Percentiles rank a stretch among this genome's conserved stretches.
Evolutionary conservation across 2,888 invertebrate species (phyloP).

Genomic region (Trissolcus brochymenae): DNA sequence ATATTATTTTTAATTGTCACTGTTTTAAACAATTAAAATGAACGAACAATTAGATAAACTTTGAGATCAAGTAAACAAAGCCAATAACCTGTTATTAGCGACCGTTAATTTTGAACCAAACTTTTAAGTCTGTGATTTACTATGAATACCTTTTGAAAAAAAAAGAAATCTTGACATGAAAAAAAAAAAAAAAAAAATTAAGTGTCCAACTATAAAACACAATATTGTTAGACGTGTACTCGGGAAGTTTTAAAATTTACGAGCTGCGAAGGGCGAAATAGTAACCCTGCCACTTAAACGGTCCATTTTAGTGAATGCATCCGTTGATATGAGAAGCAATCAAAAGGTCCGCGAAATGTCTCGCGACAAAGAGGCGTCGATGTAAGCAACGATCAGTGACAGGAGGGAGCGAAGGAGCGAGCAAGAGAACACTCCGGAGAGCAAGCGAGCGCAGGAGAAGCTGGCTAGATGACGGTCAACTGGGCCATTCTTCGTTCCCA

Average conservation of each 20-base stretch:
- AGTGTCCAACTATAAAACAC: neutral
- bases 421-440: constrained; percentile 33
- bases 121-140: no score
- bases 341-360: constrained; percentile 7
- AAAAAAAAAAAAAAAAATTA: constrained; percentile 1
- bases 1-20: no score
- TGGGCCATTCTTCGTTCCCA: constrained; percentile 75
- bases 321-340: constrained; percentile 18
- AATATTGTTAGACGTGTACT: constrained; percentile 3
- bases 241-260: constrained; percentile 1
- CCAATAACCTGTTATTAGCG: no score
- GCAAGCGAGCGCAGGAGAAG: constrained; percentile 47
- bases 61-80: no score
- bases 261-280: neutral
- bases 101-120: no score
- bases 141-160: no score
- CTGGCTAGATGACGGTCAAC: constrained; percentile 70
- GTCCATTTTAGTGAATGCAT: constrained; percentile 2
- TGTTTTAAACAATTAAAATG: no score
- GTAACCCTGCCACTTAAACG: constrained; percentile 3
- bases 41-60: no score
- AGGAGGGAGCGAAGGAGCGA: constrained; percentile 12
- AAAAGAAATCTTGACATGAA: no score
- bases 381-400: constrained; percentile 29
- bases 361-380: constrained; percentile 30